phyloP scores from a whole-genome alignment of 2,888 invertebrate genomes.

The Hirudinaria manillensis region DNA sequence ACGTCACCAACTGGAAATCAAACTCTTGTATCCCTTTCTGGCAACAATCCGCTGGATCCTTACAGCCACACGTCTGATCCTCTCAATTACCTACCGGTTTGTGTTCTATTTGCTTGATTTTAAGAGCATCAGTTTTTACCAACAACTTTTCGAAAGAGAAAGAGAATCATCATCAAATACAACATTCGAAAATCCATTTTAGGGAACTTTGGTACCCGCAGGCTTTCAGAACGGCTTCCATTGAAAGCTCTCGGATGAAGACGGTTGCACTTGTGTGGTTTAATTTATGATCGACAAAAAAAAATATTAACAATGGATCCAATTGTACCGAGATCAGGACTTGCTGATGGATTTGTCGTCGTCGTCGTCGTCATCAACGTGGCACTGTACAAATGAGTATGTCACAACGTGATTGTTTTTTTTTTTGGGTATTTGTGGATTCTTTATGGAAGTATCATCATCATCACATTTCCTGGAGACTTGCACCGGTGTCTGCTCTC shows the following conservation, averaged over 20 bases:
- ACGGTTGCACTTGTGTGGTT: background rate
- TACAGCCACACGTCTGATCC: conserved; percentile 58
- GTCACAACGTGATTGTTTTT: too few relatives aligned
- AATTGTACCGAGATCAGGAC: too few relatives aligned
- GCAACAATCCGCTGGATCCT: conserved; percentile 72
- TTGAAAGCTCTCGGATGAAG: background rate
- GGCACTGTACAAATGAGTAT: too few relatives aligned
- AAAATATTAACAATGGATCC: too few relatives aligned
- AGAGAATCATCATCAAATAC: background rate
- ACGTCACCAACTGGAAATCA: conserved; percentile 59
- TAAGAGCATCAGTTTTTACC: background rate
- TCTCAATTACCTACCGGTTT: conserved; percentile 22
- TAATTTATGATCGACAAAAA: background rate
- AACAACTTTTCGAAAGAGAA: background rate
- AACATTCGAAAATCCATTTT: background rate
- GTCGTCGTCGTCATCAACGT: too few relatives aligned
- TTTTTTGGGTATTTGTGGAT: too few relatives aligned
- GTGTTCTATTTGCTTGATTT: background rate
- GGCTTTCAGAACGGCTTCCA: conserved; percentile 33
- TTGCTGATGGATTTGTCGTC: too few relatives aligned
- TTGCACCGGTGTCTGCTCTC: too few relatives aligned
- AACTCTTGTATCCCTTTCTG: conserved; percentile 86
- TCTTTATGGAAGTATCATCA: too few relatives aligned
- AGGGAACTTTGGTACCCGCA: conserved; percentile 32
- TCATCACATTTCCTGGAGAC: too few relatives aligned